Base-by-base conservation (phyloP, 1,140 invertebrate genomes). In the Aleiodes sp. region DNA sequence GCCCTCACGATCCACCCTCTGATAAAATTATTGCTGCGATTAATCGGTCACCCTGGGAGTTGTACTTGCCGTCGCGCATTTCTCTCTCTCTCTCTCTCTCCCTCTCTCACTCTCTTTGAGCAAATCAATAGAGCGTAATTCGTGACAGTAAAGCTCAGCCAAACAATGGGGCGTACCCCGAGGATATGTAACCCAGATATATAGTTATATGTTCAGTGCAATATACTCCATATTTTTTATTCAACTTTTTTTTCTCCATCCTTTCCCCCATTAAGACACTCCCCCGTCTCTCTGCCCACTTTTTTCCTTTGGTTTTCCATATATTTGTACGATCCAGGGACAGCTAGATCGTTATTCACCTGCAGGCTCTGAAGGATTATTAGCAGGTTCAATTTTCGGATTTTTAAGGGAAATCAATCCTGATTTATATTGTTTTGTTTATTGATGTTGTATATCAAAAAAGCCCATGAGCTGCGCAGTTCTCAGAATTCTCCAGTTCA, bases 61-160 rank as follows among this genome's bases (percentile, higher is more conserved):
- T 59, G n/a, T 59, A 29, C 26, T n/a, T 26, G 16, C 56, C 26
- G 28, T 59, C 24, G 28, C 56, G 28, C 56, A 7, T 16, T 57
- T 14, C 56, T 41, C 21, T 65, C n/a, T 63, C n/a, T 62, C 28
- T 28, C n/a, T 52, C 31, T 31, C 12, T 65, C 39, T 37, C 16
- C 12, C 37, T 29, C 16, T 16, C 33, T 68, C 28, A 33, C 26
- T 59, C 67, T 29, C 24, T 19, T 35, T 73, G 21, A 29, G 29
- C 56, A 26, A 59, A 59, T 59, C 56, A 59, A 59, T 59, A 59
- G n/a, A 59, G 46, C 56, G 56, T 59, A 29, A 59, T 59, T 59
- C 56, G 56, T 59, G 24, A 28, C 56, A n/a, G 24, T 59, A 28
- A 33, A 31, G 28, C 56, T 29, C 28, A 12, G 28, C 28, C 56